Conservation (phyloP, 1,140 invertebrate genomes). For the Vanessa atalanta region DNA sequence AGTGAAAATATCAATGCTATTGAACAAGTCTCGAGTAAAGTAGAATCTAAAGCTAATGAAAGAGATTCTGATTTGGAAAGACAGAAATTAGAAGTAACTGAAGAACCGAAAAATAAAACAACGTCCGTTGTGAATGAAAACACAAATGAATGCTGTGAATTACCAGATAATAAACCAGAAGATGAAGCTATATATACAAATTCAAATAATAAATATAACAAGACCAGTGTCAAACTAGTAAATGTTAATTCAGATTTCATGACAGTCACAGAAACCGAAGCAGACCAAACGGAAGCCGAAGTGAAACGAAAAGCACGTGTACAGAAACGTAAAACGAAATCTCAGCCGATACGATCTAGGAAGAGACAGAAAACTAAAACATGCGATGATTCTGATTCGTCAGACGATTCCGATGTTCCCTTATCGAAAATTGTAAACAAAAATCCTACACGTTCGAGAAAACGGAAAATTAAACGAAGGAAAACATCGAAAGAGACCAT, state of each 20-base stretch:
- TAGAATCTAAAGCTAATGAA: no score
- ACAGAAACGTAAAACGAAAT: slow-evolving; percentile 35
- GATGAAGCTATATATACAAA: neutral
- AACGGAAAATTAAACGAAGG: neutral
- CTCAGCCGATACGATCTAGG: slow-evolving; percentile 1
- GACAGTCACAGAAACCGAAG: slow-evolving; percentile 48
- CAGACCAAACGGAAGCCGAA: slow-evolving; percentile 14
- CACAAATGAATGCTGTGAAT: no score
- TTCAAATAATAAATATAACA: neutral
- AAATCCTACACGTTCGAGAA: neutral
- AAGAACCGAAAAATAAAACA: no score
- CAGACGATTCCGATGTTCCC: slow-evolving; percentile 52
- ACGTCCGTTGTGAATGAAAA: no score
- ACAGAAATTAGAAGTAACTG: no score
- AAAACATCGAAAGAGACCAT: slow-evolving; percentile 3
- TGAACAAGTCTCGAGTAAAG: no score
- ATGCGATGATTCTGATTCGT: slow-evolving; percentile 15
- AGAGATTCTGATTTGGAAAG: no score
- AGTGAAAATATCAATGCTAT: no score
- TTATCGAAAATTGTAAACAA: slow-evolving; percentile 31
- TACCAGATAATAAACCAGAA: neutral
- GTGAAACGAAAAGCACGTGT: slow-evolving; percentile 16
- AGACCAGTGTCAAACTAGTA: neutral
- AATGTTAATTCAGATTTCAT: slow-evolving; percentile 34
- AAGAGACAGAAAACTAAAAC: slow-evolving; percentile 13